Conservation (phyloP, 2,113 vertebrate species). For the Plotosus lineatus region DNA sequence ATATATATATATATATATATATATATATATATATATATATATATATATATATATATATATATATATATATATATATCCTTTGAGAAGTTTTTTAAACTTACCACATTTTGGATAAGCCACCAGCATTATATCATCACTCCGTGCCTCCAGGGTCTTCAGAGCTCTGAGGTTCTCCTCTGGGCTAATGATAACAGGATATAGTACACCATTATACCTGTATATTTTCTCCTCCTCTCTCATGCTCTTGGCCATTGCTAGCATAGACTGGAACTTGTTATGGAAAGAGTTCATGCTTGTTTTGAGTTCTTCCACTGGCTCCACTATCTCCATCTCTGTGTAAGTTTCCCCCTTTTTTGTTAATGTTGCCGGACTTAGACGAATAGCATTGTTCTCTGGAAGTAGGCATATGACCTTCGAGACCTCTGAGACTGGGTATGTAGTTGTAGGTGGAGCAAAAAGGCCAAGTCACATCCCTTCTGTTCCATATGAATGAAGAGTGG, state of each 20-base stretch:
- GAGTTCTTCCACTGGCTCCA: background rate
- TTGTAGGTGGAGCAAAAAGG: conserved; percentile 20
- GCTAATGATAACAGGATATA: conserved; percentile 66
- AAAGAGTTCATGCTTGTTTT: conserved; percentile 22
- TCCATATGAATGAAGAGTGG: background rate
- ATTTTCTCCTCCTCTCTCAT: conserved; percentile 61
- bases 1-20: no score
- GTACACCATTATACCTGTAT: conserved; percentile 63
- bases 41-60: background rate
- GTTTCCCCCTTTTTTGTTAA: background rate
- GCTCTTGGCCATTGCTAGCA: conserved; percentile 25
- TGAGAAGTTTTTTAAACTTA: conserved; percentile 60
- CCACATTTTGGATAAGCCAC: conserved; percentile 74
- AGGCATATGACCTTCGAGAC: background rate
- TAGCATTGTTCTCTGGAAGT: background rate
- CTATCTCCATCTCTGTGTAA: background rate
- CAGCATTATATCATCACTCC: conserved; percentile 66
- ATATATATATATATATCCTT: no score
- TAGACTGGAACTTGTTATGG: conserved; percentile 8
- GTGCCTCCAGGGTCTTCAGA: conserved; percentile 63
- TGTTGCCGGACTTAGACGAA: conserved; percentile 17
- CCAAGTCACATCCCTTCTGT: background rate
- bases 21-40: conserved; percentile 5
- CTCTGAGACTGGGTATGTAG: conserved; percentile 13
- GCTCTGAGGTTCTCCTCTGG: conserved; percentile 65